A percentile compares a stretch with the other conserved stretches of the same genome.
phyloP scores from a whole-genome alignment of 2,888 invertebrate genomes.

The Dryadula phaetusa region DNA sequence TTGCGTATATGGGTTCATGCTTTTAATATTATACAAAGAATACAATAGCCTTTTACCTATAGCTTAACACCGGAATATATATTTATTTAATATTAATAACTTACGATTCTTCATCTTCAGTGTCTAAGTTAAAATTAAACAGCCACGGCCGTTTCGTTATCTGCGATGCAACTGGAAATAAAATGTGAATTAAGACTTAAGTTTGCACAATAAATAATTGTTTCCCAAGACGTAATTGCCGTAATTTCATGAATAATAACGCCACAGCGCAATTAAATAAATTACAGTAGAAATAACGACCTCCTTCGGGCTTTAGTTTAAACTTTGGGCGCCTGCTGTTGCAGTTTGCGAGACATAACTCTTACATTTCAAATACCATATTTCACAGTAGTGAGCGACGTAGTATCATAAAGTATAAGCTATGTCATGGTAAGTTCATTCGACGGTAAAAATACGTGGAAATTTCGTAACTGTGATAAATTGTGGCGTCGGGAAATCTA shows the following conservation, averaged over 20 bases:
- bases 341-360: conserved; percentile 62
- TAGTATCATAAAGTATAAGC: conserved; percentile 46
- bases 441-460: conserved; percentile 41
- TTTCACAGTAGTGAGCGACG: conserved; percentile 47
- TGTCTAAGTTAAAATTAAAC: conserved; percentile 51
- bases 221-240: conserved; percentile 82
- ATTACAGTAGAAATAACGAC: conserved; percentile 81
- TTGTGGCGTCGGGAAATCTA: conserved; percentile 61
- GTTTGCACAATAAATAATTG: conserved; percentile 84
- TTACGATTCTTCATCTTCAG: conserved; percentile 15
- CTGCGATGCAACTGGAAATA: conserved; percentile 77
- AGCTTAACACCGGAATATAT: background rate
- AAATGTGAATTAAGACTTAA: conserved; percentile 82
- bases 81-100: conserved; percentile 18
- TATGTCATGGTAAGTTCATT: conserved; percentile 37
- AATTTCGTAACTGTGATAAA: conserved; percentile 55
- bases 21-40: conserved; percentile 1
- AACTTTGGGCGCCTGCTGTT: conserved; percentile 77
- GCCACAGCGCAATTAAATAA: conserved; percentile 84
- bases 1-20: conserved; percentile 24
- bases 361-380: conserved; percentile 53
- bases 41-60: background rate
- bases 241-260: conserved; percentile 85
- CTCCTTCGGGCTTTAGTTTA: conserved; percentile 80
- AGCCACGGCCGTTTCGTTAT: conserved; percentile 67